phyloP scores from a whole-genome alignment of 2,113 vertebrate genomes.

The Grus americana region DNA sequence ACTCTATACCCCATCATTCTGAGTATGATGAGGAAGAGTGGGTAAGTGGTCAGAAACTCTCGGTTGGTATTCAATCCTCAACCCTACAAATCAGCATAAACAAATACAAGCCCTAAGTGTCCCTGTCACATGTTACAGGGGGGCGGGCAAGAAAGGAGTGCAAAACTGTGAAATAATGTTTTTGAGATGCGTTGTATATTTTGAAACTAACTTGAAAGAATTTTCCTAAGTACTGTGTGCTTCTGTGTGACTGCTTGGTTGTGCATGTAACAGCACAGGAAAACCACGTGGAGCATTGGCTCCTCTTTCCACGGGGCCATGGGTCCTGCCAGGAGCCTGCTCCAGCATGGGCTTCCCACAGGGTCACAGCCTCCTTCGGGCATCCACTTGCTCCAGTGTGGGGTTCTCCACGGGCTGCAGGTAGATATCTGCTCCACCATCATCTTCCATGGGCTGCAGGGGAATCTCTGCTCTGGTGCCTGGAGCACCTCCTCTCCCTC shows the following conservation, averaged over 20 bases:
- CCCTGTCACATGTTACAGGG: not conserved
- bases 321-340: no score
- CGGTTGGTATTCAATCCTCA: not conserved
- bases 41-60: constrained; percentile 76
- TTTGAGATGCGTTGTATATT: not conserved
- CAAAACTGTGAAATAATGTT: not conserved
- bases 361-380: no score
- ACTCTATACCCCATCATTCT: constrained; percentile 91
- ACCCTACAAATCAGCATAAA: not conserved
- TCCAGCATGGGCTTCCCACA: no score
- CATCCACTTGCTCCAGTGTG: no score
- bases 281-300: no score
- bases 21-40: constrained; percentile 98
- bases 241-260: not conserved
- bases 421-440: no score
- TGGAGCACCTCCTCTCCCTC: no score
- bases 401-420: no score
- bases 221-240: not conserved
- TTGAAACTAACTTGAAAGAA: not conserved
- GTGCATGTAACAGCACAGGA: not conserved
- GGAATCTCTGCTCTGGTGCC: no score
- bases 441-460: no score
- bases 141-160: fast-evolving
- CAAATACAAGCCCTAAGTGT: not conserved
- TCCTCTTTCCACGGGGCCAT: no score